Evolutionary conservation across 2,113 vertebrate species (phyloP).

Genomic region (Rutilus rutilus): DNA sequence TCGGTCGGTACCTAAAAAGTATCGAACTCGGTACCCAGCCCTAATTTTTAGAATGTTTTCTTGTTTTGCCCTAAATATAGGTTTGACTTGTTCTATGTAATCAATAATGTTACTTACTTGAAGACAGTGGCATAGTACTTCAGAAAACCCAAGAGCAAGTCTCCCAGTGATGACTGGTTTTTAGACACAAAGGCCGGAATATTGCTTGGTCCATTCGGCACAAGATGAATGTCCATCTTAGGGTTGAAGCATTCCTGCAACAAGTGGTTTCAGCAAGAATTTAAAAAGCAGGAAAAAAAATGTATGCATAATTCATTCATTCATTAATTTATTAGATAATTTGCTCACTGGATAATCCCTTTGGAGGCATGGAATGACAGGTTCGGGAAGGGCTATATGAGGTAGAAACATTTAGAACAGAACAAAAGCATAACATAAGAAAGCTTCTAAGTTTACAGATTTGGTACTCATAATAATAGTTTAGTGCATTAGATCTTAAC

Average conservation of each 20-base stretch:
- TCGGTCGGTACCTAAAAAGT: too few species aligned
- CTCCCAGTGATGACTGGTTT: conserved; percentile 88
- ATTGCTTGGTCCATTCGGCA: conserved; percentile 81
- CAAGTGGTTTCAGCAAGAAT: conserved; percentile 15
- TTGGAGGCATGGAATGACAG: conserved; percentile 93
- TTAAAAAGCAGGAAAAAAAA: not conserved
- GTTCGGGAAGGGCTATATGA: conserved; percentile 86
- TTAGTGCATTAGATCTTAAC: not conserved
- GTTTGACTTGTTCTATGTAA: not conserved
- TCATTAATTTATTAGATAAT: not conserved
- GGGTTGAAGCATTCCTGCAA: conserved; percentile 88
- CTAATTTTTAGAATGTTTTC: too few species aligned
- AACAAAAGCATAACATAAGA: not conserved
- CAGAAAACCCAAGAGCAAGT: conserved; percentile 92
- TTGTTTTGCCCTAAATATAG: too few species aligned
- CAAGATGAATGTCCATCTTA: conserved; percentile 82
- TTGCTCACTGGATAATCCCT: conserved; percentile 89
- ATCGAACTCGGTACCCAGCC: too few species aligned
- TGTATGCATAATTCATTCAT: not conserved
- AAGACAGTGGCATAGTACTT: conserved; percentile 91
- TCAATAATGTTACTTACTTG: conserved; percentile 80
- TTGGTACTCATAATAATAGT: not conserved
- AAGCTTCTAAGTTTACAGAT: not conserved
- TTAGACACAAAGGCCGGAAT: conserved; percentile 86
- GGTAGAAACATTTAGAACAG: conserved; percentile 39